Evolutionary conservation across 2,797 vertebrate species (phyloP).

Genomic region (Muscicapa striata): DNA sequence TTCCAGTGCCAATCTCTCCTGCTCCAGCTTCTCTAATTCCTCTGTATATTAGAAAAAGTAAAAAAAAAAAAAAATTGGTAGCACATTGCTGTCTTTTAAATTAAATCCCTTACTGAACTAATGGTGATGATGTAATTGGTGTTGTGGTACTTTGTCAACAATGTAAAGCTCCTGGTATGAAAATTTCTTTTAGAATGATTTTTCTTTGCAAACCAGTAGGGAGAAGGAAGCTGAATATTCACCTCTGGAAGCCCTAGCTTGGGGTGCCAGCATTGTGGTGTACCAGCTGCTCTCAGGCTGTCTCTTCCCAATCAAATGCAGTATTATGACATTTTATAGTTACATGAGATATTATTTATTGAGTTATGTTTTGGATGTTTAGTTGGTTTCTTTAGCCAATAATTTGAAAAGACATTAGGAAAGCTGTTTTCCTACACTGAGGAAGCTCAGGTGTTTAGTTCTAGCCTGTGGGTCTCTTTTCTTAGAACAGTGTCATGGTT

Average conservation of each 20-base stretch:
- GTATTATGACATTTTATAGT: neutral
- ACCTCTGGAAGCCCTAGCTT: neutral
- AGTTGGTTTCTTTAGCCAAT: neutral
- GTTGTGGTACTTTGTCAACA: neutral
- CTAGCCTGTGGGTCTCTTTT: neutral
- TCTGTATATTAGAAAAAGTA: conserved; percentile 77
- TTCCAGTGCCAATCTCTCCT: conserved; percentile 86
- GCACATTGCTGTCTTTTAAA: neutral
- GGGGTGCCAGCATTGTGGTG: neutral
- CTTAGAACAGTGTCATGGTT: neutral
- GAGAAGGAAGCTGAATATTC: neutral
- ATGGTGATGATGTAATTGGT: neutral
- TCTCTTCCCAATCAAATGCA: conserved; percentile 36
- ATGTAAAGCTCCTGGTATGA: neutral
- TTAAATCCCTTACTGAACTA: neutral
- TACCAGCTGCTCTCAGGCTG: neutral
- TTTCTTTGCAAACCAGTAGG: neutral
- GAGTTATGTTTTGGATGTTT: neutral
- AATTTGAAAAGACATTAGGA: neutral
- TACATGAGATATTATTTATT: neutral
- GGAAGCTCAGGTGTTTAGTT: neutral
- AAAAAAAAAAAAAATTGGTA: neutral
- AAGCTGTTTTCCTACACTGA: neutral
- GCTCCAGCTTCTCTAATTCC: conserved; percentile 87
- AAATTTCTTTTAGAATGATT: neutral